These are phyloP conservation scores for Stegodyphus dumicola DNA, from an alignment of 1,140 invertebrate genomes.

Conservation along the genomic window DNA sequence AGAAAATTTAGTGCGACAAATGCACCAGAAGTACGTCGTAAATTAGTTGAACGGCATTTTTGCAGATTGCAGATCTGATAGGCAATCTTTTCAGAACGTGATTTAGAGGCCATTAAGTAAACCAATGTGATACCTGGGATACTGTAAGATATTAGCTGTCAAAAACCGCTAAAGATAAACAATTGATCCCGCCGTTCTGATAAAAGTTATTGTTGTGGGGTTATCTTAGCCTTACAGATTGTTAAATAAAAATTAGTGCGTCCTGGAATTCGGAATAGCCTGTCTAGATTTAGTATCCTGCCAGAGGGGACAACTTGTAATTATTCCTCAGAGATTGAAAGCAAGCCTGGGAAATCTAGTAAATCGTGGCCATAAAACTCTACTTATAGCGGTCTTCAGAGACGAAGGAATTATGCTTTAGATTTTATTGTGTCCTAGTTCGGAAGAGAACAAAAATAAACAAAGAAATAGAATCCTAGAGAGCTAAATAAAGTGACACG, in stretches of 20 bases:
- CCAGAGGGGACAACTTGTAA: constrained; percentile 20
- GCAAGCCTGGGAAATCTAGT: not conserved
- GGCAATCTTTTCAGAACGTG: constrained; percentile 21
- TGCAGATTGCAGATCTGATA: constrained; percentile 36
- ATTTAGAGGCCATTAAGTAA: constrained; percentile 52
- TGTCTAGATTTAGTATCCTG: constrained; percentile 11
- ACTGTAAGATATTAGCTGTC: constrained; percentile 45
- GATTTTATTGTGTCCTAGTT: constrained; percentile 28
- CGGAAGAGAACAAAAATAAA: no score
- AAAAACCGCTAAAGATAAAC: constrained; percentile 43
- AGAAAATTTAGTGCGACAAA: constrained; percentile 48
- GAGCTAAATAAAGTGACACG: no score
- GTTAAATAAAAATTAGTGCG: constrained; percentile 48
- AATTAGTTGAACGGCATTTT: constrained; percentile 45
- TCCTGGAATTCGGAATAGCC: constrained; percentile 23
- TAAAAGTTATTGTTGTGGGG: constrained; percentile 44
- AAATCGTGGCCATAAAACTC: constrained; percentile 28
- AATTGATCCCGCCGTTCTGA: constrained; percentile 32
- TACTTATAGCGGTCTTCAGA: not conserved
- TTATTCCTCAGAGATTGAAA: constrained; percentile 35
- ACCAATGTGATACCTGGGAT: constrained; percentile 39
- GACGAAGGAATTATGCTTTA: constrained; percentile 9
- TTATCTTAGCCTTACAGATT: constrained; percentile 49
- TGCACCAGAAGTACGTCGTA: constrained; percentile 42
- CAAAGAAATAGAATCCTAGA: no score